Conservation (phyloP, 2,888 invertebrate species). For the Pollenia amentaria region DNA sequence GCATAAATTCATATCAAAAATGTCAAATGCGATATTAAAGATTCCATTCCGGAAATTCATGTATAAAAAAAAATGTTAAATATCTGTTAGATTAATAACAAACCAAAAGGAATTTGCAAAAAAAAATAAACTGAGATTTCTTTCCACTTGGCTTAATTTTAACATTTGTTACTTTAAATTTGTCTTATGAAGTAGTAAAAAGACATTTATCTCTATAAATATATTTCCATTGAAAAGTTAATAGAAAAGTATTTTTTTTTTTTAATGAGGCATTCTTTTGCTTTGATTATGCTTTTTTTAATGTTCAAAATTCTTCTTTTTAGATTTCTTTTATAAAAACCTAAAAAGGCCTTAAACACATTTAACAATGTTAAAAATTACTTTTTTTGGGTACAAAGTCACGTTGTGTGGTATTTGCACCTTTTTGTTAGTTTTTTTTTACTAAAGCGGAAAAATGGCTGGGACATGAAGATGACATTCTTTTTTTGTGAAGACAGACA, state of each 20-base stretch:
- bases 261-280: constrained; percentile 11
- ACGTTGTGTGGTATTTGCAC: constrained; percentile 61
- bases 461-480: constrained; percentile 30
- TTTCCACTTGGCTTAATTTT: constrained; percentile 22
- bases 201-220: not conserved
- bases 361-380: not conserved
- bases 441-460: not conserved
- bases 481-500: not conserved
- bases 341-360: not conserved
- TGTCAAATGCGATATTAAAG: constrained; percentile 11
- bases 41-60: not conserved
- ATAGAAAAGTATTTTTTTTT: constrained; percentile 5
- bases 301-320: not conserved
- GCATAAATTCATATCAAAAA: not conserved
- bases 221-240: not conserved
- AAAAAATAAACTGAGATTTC: constrained; percentile 33
- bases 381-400: constrained; percentile 24
- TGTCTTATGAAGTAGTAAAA: not conserved
- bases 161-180: constrained; percentile 34
- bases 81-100: not conserved
- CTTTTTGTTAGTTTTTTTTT: constrained; percentile 14
- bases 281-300: not conserved
- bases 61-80: constrained; percentile 3
- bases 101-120: constrained; percentile 23
- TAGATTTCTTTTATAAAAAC: not conserved